Conservation (phyloP, 2,888 invertebrate species). For the Coleophora flavipennella region DNA sequence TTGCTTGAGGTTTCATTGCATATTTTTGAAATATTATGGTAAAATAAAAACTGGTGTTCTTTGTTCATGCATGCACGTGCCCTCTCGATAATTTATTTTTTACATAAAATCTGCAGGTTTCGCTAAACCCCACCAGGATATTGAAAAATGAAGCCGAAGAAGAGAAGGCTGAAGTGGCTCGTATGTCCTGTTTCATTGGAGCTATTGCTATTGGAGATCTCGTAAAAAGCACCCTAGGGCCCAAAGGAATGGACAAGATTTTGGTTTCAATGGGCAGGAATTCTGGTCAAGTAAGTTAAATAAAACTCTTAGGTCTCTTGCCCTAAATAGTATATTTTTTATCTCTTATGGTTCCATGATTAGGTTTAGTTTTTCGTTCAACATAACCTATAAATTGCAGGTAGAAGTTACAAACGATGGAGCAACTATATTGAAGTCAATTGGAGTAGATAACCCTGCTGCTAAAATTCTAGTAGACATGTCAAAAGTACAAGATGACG, state of each 20-base stretch:
- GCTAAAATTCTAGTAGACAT: constrained; percentile 99
- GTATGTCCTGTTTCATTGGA: constrained; percentile 97
- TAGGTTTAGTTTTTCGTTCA: not conserved
- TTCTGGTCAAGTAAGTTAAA: constrained; percentile 76
- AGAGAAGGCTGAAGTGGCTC: constrained; percentile 97
- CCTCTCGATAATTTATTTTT: not conserved
- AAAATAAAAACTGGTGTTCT: too few species aligned
- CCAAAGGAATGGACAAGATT: constrained; percentile 99
- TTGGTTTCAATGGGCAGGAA: constrained; percentile 85
- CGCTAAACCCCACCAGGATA: constrained; percentile 94
- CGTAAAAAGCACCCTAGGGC: constrained; percentile 97
- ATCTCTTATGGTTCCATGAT: not conserved
- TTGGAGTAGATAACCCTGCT: constrained; percentile 99
- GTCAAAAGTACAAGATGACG: constrained; percentile 98
- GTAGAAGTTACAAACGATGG: constrained; percentile 99
- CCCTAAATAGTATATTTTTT: not conserved
- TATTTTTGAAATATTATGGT: too few species aligned
- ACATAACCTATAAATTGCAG: constrained; percentile 27
- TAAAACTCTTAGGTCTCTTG: too few species aligned
- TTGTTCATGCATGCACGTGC: not conserved
- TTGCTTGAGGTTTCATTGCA: too few species aligned
- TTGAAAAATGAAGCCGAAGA: constrained; percentile 97
- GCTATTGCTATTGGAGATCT: constrained; percentile 99
- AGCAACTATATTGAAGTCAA: constrained; percentile 95
- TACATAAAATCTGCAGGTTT: constrained; percentile 70